Evolutionary conservation across 2,888 invertebrate species (phyloP), one percentile per base, ranked within the genome.

Genomic region (Nebria salina): DNA sequence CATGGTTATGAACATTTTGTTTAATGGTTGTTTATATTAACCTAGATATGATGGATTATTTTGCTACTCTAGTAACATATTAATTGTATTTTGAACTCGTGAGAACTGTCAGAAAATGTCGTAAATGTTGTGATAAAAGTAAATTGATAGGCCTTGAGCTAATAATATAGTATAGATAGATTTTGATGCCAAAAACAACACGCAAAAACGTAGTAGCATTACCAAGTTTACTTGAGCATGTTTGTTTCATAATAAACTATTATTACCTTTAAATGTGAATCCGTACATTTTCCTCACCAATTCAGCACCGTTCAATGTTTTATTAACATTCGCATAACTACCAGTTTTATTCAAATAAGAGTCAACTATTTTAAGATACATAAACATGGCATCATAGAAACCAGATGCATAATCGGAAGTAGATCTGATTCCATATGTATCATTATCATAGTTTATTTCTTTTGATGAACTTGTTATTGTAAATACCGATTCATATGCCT

Each of bases 301-400:
- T 75, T 95, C 93, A n/a, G 94, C 93, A 0, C 98, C 98, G 87
- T 97, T 95, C 43, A 95, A 88, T 72, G 88, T 87, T 7, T 88
- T 87, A 0, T 91, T 87, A 82, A 89, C 89, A 72, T 87, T 85
- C 81, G 89, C 89, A 13, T 85, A 85, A 1, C 86, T 85, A 1
- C 85, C 85, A 5, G 87, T 85, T 65, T 85, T 64, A 87, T 90
- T 87, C 68, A 98, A 90, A 34, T 97, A 97, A 84, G 97, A 95
- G 87, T 97, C 98, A 7, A 99, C 90, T 0, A 98, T 98, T 81
- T 96, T 91, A 0, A 97, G 96, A 88, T 98, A 99, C 65, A 99
- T 92, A 0, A 98, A 91, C 11, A 99, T 97, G 0, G 98, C 98
- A 86, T 99, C 98, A 89, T 98, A 98, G 89, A 99, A 97, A 1